Conservation (phyloP, 2,113 vertebrate species). For the Ovis aries region DNA sequence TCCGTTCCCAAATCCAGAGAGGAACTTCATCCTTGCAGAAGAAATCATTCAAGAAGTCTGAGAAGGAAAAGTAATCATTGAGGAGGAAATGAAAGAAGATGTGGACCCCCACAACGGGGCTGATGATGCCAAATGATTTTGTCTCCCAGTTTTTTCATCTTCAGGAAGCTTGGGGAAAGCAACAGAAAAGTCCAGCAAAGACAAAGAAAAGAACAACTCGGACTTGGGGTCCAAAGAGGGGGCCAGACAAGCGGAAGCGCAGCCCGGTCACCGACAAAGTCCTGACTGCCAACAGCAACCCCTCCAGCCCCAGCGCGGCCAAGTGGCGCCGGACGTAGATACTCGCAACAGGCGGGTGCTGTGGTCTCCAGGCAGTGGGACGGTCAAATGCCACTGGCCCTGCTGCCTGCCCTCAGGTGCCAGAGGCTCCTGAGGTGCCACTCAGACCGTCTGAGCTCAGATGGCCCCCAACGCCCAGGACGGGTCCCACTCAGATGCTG, state of each 20-base stretch:
- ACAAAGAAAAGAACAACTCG: slow-evolving; percentile 87
- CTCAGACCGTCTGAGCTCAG: fast-evolving
- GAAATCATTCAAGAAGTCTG: slow-evolving; percentile 98
- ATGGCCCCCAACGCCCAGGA: not conserved
- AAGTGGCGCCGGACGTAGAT: slow-evolving; percentile 82
- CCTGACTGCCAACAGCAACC: slow-evolving; percentile 90
- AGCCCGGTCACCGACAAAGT: slow-evolving; percentile 92
- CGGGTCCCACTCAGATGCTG: not conserved
- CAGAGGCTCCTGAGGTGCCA: not conserved
- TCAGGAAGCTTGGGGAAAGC: slow-evolving; percentile 75
- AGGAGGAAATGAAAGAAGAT: slow-evolving; percentile 93
- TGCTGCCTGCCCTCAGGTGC: not conserved
- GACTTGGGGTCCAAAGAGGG: slow-evolving; percentile 88
- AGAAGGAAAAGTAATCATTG: slow-evolving; percentile 93
- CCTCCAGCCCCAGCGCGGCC: slow-evolving; percentile 92
- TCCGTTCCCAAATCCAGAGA: slow-evolving; percentile 95
- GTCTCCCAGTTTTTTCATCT: slow-evolving; percentile 70
- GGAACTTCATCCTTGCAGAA: slow-evolving; percentile 94
- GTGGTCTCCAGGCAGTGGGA: fast-evolving
- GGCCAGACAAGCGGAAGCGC: slow-evolving; percentile 92
- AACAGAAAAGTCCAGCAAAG: slow-evolving; percentile 83
- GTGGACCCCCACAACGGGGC: slow-evolving; percentile 87
- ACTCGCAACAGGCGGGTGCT: not conserved
- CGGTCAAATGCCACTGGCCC: not conserved
- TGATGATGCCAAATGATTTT: slow-evolving; percentile 83